Evolutionary conservation across 2,888 invertebrate species (phyloP), one percentile per base, ranked within the genome.

Genomic region (Agrotis ipsilon): DNA sequence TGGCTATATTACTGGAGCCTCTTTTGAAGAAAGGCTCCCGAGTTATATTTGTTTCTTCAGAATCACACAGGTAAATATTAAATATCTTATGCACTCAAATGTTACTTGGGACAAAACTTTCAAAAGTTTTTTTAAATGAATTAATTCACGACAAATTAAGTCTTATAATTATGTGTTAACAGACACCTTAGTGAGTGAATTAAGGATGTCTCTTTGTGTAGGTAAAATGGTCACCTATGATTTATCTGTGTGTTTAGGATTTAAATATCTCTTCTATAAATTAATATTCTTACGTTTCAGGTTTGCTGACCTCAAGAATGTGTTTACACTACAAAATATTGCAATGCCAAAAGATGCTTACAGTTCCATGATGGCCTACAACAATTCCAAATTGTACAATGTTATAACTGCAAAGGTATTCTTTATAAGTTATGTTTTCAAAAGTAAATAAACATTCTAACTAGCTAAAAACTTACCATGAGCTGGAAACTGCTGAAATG

Each of bases 321-420:
- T 96, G 58, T 95, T 97, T 81, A 94, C 95, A 3, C 93, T 96
- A 68, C 96, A 97, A 83, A 96, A 96, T 81, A 94, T 99, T 67
- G 98, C 98, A 4, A 98, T 98, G 61, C 96, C 97, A 0, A 95
- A 96, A 18, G 96, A 97, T 19, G 97, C 97, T 74, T 99, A 98
- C 92, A 97, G 97, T 95, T 97, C 98, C 68, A 98, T 99, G 97
- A 97, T 97, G 94, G 98, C 98, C 0, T 99, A 99, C 92, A 99
- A 99, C 89, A 97, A 98, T 93, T 98, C 98, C 0, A 99, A 99
- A 93, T 94, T 99, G 49, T 99, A 98, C 89, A 99, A 98, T 94
- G 96, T 99, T 62, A 94, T 99, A 24, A 98, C 98, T 88, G 98
- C 98, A 13, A 97, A 97, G 88, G 98, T 98, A 92, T 68, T 1